These are phyloP conservation scores for Drosophila kanekoi DNA, from an alignment of 2,888 invertebrate species.

Conservation along the genomic window DNA sequence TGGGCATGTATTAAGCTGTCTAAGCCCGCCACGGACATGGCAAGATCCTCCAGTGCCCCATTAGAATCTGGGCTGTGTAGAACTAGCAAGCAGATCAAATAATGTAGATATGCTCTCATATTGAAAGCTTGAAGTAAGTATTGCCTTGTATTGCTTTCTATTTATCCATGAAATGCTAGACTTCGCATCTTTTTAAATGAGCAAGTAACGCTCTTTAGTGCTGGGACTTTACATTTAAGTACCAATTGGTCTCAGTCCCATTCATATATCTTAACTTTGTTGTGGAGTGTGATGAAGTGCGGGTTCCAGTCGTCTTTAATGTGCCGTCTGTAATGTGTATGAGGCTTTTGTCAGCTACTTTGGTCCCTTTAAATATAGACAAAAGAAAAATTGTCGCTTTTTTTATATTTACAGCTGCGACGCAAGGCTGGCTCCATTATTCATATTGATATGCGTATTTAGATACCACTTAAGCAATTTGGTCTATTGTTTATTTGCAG, in stretches of 20 bases:
- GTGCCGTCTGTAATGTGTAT: too few species aligned
- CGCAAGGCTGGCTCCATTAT: constrained; percentile 9
- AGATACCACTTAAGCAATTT: constrained; percentile 21
- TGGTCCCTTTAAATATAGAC: constrained; percentile 1
- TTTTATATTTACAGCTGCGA: constrained; percentile 6
- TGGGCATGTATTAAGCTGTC: constrained; percentile 15
- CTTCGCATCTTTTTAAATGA: neutral
- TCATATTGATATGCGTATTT: constrained; percentile 21
- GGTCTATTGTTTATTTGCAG: constrained; percentile 24
- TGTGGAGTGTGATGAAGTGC: neutral
- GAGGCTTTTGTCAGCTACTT: constrained; percentile 1
- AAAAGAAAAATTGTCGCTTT: neutral
- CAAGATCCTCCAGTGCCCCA: neutral
- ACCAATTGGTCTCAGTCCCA: neutral
- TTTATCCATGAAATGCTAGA: neutral
- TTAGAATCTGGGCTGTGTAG: neutral
- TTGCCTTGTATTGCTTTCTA: neutral
- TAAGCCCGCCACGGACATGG: constrained; percentile 30
- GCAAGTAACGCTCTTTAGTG: neutral
- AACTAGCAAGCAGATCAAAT: neutral
- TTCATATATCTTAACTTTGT: neutral
- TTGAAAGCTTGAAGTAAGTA: neutral
- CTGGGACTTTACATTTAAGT: neutral
- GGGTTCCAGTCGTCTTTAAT: too few species aligned
- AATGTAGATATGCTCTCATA: constrained; percentile 16